Evolutionary conservation across 2,797 vertebrate species (phyloP).

Genomic region (Peromyscus attwateri): DNA sequence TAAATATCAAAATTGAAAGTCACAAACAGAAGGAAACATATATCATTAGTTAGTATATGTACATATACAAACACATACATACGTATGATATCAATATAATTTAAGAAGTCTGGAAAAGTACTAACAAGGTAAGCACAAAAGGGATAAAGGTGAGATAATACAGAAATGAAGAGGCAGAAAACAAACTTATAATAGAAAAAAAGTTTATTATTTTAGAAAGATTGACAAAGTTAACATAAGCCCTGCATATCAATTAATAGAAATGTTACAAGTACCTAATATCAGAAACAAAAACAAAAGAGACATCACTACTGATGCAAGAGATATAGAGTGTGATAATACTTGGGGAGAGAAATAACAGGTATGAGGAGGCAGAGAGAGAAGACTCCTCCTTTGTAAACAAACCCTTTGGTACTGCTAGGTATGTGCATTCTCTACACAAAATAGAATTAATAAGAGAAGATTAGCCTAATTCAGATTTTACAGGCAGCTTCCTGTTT

Average conservation of each 20-base stretch:
- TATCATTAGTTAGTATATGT: not conserved
- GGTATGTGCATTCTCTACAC: not conserved
- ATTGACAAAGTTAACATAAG: not conserved
- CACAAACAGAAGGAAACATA: not conserved
- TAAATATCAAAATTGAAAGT: not conserved
- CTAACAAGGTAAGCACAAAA: not conserved
- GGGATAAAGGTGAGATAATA: not conserved
- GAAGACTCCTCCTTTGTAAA: not conserved
- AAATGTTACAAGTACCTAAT: not conserved
- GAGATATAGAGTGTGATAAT: not conserved
- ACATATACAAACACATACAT: not conserved
- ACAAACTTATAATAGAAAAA: not conserved
- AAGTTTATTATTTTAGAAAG: not conserved
- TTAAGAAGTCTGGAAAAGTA: not conserved
- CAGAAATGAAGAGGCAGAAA: not conserved
- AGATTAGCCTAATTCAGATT: not conserved
- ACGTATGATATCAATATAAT: not conserved
- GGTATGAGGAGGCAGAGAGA: not conserved
- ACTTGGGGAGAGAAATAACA: not conserved
- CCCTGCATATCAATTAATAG: not conserved
- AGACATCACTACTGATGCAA: not conserved
- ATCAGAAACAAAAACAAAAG: not conserved
- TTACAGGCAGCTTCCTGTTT: not conserved
- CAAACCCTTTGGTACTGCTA: rapidly evolving
- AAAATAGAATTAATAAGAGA: not conserved